Evolutionary conservation across 2,888 invertebrate genomes (phyloP).

Genomic region (Scaptomyza parva): DNA sequence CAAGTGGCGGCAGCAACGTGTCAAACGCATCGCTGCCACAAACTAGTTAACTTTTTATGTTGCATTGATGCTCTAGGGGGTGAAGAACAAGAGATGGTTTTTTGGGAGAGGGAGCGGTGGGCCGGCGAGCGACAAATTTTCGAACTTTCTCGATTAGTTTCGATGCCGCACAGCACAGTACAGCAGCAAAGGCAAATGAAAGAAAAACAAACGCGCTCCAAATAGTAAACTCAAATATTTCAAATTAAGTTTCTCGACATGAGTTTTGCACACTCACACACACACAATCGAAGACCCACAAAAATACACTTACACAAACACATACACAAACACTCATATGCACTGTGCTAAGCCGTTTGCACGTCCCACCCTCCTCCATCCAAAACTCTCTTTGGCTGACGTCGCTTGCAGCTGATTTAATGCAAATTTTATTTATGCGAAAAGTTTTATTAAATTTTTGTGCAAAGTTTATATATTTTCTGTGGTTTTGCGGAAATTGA

Average conservation of each 20-base stretch:
- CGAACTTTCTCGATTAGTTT: slow-evolving; percentile 80
- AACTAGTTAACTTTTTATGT: slow-evolving; percentile 65
- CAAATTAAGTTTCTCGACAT: slow-evolving; percentile 80
- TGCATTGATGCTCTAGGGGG: slow-evolving; percentile 55
- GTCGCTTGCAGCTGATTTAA: slow-evolving; percentile 81
- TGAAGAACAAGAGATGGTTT: background rate
- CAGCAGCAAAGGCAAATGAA: slow-evolving; percentile 54
- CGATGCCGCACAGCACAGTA: slow-evolving; percentile 49
- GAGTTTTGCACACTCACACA: slow-evolving; percentile 66
- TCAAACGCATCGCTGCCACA: slow-evolving; percentile 51
- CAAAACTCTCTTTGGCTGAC: slow-evolving; percentile 28
- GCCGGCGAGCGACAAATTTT: slow-evolving; percentile 65
- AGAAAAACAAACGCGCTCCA: slow-evolving; percentile 67
- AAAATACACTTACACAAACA: slow-evolving; percentile 24
- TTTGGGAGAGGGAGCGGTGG: background rate
- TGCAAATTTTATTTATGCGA: slow-evolving; percentile 83
- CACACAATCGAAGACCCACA: slow-evolving; percentile 25
- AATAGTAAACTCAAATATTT: slow-evolving; percentile 80
- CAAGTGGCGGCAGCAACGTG: slow-evolving; percentile 43
- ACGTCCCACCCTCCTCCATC: slow-evolving; percentile 1
- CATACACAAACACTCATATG: slow-evolving; percentile 36
- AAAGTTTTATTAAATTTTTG: slow-evolving; percentile 83
- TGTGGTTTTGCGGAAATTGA: slow-evolving; percentile 83
- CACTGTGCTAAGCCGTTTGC: slow-evolving; percentile 55
- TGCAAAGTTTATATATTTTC: slow-evolving; percentile 81